phyloP scores from a whole-genome alignment of 2,888 invertebrate genomes.

The Nomada fucata region DNA sequence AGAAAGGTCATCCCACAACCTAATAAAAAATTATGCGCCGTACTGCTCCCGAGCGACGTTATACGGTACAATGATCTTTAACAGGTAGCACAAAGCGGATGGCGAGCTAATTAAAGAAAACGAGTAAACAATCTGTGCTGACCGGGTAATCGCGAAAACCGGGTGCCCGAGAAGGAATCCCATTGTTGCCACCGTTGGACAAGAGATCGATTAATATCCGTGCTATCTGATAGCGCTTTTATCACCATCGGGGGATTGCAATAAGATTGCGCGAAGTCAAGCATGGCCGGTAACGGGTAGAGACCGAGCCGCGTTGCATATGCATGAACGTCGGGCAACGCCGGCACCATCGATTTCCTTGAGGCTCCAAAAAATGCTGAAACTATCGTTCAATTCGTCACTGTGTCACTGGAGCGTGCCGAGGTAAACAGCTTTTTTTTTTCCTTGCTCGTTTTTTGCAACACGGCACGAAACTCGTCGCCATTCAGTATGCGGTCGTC shows the following conservation, averaged over 20 bases:
- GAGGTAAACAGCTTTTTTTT: conserved; percentile 63
- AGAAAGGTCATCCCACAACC: conserved; percentile 69
- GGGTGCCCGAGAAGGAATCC: conserved; percentile 13
- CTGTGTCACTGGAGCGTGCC: conserved; percentile 52
- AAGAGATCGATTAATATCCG: neutral
- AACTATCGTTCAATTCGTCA: conserved; percentile 25
- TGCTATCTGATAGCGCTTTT: no score
- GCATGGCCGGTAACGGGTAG: neutral
- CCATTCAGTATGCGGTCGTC: conserved; percentile 10
- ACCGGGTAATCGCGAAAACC: conserved; percentile 61
- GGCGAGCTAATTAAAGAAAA: conserved; percentile 68
- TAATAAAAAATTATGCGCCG: conserved; percentile 71
- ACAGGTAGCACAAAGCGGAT: conserved; percentile 60
- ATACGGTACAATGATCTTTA: conserved; percentile 69
- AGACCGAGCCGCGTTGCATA: conserved; percentile 10
- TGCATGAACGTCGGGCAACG: conserved; percentile 29
- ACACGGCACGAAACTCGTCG: conserved; percentile 24
- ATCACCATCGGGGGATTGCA: neutral
- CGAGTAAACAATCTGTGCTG: conserved; percentile 66
- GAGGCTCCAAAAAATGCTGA: conserved; percentile 25
- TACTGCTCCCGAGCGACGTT: conserved; percentile 55
- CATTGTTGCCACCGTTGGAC: neutral
- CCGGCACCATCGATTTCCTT: conserved; percentile 26
- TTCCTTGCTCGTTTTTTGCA: neutral
- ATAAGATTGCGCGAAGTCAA: neutral